Conservation (phyloP, 2,113 vertebrate genomes). For the Paratilapia polleni region DNA sequence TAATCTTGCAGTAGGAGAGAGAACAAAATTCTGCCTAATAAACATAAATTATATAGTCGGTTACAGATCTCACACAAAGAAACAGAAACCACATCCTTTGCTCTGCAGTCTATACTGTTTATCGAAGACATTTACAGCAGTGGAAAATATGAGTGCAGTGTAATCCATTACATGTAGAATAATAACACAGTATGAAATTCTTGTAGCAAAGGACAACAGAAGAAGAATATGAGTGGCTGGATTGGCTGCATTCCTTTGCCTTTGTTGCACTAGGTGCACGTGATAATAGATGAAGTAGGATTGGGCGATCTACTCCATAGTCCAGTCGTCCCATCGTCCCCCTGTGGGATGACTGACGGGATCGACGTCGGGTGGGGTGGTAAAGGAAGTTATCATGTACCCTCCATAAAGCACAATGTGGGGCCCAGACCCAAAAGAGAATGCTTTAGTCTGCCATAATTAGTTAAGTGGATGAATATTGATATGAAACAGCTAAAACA, state of each 20-base stretch:
- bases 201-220: neutral
- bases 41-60: no score
- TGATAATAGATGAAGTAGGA: neutral
- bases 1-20: neutral
- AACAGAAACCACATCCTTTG: neutral
- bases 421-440: no score
- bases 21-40: no score
- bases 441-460: no score
- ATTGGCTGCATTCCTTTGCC: neutral
- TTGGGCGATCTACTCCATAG: neutral
- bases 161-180: neutral
- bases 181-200: neutral
- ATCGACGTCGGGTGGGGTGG: neutral
- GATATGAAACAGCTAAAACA: no score
- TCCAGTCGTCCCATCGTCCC: no score
- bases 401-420: neutral
- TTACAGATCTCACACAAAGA: no score
- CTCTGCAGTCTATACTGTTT: neutral
- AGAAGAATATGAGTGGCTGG: rapidly evolving
- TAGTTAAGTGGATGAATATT: no score
- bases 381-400: neutral
- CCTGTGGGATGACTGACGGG: neutral
- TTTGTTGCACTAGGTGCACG: neutral
- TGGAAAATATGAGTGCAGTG: neutral
- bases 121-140: neutral